A percentile compares a stretch with the other conserved stretches of the same genome.
These are phyloP conservation scores for Patella vulgata DNA, from an alignment of 1,140 invertebrate species.

Conservation along the genomic window DNA sequence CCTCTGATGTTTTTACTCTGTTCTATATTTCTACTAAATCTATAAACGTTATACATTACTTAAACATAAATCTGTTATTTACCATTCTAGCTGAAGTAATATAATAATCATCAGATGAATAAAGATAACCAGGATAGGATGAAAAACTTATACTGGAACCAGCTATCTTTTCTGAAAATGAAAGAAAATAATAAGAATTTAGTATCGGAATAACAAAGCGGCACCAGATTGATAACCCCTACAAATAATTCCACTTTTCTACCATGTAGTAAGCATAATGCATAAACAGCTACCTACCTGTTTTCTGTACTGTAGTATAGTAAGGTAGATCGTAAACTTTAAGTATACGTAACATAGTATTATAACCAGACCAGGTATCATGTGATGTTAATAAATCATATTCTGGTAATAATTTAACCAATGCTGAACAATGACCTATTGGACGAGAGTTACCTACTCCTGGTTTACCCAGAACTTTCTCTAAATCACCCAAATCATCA, in stretches of 20 bases:
- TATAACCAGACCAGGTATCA: constrained; percentile 2
- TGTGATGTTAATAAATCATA: background rate
- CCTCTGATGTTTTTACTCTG: too few relatives aligned
- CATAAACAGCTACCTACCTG: background rate
- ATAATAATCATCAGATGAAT: constrained; percentile 4
- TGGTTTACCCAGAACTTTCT: background rate
- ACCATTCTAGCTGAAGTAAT: constrained; percentile 2
- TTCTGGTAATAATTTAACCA: constrained; percentile 1
- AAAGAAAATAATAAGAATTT: background rate
- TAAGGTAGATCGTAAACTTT: constrained; percentile 2
- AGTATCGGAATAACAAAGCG: background rate
- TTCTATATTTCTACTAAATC: too few relatives aligned
- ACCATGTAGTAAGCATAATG: too few relatives aligned
- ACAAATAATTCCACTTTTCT: background rate
- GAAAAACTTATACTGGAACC: background rate
- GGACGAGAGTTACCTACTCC: background rate
- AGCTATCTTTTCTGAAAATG: background rate
- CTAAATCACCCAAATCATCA: constrained; percentile 2
- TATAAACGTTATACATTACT: too few relatives aligned
- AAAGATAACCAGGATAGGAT: constrained; percentile 10
- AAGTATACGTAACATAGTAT: constrained; percentile 7
- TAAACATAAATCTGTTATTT: too few relatives aligned
- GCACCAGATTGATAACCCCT: background rate
- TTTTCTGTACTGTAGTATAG: background rate
- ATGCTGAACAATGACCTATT: constrained; percentile 9